These are phyloP conservation scores for Rhopalosiphum maidis DNA, from an alignment of 1,140 invertebrate genomes.

Conservation along the genomic window DNA sequence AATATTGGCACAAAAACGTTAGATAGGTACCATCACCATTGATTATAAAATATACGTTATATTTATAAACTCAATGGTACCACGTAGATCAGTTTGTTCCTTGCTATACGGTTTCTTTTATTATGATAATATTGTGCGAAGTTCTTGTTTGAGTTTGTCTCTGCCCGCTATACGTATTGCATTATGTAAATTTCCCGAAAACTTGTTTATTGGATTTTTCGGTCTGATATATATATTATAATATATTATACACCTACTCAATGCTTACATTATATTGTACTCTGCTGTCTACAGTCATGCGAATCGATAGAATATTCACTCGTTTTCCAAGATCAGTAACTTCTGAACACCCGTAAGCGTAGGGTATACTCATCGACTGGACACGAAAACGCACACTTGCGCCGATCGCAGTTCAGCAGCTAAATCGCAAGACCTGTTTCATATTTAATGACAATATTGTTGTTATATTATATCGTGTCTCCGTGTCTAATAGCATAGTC, in stretches of 20 bases:
- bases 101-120: background rate
- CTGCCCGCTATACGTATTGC: background rate
- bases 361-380: background rate
- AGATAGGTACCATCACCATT: background rate
- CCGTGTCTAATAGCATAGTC: background rate
- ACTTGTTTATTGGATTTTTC: background rate
- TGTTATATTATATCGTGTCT: background rate
- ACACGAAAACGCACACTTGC: background rate
- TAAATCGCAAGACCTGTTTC: background rate
- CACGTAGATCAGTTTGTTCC: background rate
- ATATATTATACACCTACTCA: background rate
- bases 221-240: background rate
- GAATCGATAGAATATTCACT: background rate
- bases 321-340: background rate
- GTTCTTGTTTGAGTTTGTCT: background rate
- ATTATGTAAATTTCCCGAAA: background rate
- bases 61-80: background rate
- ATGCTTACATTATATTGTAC: background rate
- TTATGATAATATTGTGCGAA: background rate
- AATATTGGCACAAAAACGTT: background rate
- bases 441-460: background rate
- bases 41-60: background rate
- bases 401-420: too few species aligned
- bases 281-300: background rate
- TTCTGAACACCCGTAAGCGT: background rate